phyloP scores from a whole-genome alignment of 2,888 invertebrate species.

The Lypha dubia region DNA sequence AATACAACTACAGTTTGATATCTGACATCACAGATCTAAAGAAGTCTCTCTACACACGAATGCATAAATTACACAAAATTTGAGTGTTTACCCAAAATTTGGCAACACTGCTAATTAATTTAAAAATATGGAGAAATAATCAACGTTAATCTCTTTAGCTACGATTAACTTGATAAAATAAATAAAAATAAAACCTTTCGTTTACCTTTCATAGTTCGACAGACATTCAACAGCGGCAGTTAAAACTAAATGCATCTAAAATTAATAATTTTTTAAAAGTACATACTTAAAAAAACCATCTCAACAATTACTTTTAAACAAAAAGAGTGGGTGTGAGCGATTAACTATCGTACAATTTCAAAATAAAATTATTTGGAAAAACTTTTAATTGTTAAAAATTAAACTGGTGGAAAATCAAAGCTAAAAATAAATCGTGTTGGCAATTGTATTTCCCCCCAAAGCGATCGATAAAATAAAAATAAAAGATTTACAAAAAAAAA shows the following conservation, averaged over 20 bases:
- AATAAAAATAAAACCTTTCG: constrained; percentile 51
- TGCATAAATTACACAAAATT: background rate
- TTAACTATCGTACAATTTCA: background rate
- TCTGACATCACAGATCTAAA: too few species aligned
- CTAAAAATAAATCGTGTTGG: background rate
- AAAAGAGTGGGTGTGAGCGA: background rate
- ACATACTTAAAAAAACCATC: background rate
- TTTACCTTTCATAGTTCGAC: constrained; percentile 8
- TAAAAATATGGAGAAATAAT: background rate
- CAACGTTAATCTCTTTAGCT: constrained; percentile 3
- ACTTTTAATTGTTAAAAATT: background rate
- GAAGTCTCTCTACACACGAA: too few species aligned
- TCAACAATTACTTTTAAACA: background rate
- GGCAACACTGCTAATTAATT: background rate
- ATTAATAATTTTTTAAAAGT: background rate
- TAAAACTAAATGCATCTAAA: constrained; percentile 22
- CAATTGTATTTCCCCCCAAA: background rate
- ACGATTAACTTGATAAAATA: constrained; percentile 16
- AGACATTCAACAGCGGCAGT: constrained; percentile 45
- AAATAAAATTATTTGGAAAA: background rate
- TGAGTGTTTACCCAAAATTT: background rate
- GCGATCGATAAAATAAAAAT: constrained; percentile 12
- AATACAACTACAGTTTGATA: too few species aligned
- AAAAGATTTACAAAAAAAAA: background rate
- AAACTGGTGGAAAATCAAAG: background rate